Evolutionary conservation across 2,797 vertebrate species (phyloP), one percentile per base, ranked within the genome.

Genomic region (Serranus cabrilla): DNA sequence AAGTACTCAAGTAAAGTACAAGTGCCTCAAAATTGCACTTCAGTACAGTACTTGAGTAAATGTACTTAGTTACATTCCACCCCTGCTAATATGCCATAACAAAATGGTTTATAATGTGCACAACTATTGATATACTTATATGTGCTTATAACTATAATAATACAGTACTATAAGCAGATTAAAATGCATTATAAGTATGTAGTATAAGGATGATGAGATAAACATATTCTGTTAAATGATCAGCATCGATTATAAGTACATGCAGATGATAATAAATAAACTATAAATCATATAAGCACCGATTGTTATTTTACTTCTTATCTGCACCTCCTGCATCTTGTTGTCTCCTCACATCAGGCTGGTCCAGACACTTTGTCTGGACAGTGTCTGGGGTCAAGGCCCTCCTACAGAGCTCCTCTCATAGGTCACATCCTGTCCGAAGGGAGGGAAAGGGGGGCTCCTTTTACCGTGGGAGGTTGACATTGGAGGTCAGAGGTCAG

Each of bases 381-480:
- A 93, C 91, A 94, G 85, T 84, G 91, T 95, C 92, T 94, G 76
- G 78, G 91, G 93, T 93, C 90, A 93, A 87, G 80, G 91, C 92
- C 91, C 91, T 85, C 91, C 89, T 83, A 85, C 85, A 76, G 92
- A 63, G 82, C 88, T 76, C 87, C 88, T 90, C 83, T 82, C 76
- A 86, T 85, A 87, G 92, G 92, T 92, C 89, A 93, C 90, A 94
- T 95, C 94, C 94, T 95, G 94, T 94, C 92, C 85, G 18, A 90
- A 81, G 60, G 81, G 91, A 86, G 81, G 86, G 80, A 80, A 21
- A 63, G 57, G 67, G 34, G 74, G 78, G 54, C 78, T 84, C 69
- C 77, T 82, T 58, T 88, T 91, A 86, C 81, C 47, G 70, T 89
- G 89, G 86, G 93, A 93, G 92, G 92, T 82, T 86, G 82, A 85